A percentile compares a stretch with the other conserved stretches of the same genome.
These are phyloP conservation scores for Metacarcinus magister DNA, from an alignment of 2,888 invertebrate species.

Conservation along the genomic window DNA sequence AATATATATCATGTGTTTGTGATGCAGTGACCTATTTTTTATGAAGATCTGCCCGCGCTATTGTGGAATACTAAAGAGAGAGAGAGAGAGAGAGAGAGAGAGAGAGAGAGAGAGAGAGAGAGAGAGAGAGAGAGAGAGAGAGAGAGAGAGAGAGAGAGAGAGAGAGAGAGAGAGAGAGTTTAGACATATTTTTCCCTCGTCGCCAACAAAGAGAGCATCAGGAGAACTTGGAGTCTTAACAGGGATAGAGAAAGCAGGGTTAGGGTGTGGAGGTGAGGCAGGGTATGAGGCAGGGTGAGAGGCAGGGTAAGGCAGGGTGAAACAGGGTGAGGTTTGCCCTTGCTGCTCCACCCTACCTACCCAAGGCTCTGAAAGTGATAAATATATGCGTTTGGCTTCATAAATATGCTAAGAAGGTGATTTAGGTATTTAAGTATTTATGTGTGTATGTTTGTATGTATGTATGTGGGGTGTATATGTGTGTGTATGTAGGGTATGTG, in stretches of 20 bases:
- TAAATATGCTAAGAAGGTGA: not conserved
- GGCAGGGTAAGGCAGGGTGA: not conserved
- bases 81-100: not conserved
- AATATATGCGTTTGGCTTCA: constrained; percentile 41
- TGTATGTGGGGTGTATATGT: not conserved
- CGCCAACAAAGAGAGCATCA: not conserved
- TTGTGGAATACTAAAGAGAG: not conserved
- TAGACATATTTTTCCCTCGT: not conserved
- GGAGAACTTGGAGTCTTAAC: not conserved
- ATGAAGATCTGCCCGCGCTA: not conserved
- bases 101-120: constrained; percentile 49
- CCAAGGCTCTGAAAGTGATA: not conserved
- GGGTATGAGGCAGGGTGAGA: not conserved
- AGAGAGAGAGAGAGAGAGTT: too few species aligned
- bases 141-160: too few species aligned
- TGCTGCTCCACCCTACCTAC: not conserved
- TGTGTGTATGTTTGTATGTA: not conserved
- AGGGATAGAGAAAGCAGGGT: not conserved
- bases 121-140: constrained; percentile 17
- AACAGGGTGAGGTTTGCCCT: not conserved
- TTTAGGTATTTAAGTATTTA: not conserved
- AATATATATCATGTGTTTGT: not conserved
- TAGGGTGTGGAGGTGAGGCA: too few species aligned
- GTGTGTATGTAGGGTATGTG: not conserved
- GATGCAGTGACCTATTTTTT: not conserved